Conservation (phyloP, 2,797 vertebrate genomes). For the Thalassophryne amazonica region DNA sequence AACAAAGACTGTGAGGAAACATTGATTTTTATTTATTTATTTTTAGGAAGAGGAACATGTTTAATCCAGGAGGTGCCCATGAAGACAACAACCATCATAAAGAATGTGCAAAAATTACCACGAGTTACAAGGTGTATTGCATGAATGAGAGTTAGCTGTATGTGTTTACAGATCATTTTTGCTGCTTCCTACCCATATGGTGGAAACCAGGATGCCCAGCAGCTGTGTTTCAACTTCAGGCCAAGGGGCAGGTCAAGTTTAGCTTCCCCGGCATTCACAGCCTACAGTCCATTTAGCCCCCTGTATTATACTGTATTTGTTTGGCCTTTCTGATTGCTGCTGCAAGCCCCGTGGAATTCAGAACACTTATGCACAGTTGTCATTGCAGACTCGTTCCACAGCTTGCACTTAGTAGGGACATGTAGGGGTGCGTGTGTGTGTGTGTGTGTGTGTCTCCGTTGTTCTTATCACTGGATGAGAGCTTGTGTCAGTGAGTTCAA, state of each 20-base stretch:
- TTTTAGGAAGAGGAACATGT: no score
- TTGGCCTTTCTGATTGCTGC: constrained; percentile 69
- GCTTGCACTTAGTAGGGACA: constrained; percentile 26
- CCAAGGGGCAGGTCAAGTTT: constrained; percentile 44
- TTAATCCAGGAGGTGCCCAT: no score
- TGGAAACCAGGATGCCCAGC: constrained; percentile 32
- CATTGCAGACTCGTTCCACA: constrained; percentile 40
- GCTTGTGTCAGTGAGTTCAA: constrained; percentile 27
- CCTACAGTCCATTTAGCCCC: constrained; percentile 39
- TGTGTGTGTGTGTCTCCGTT: constrained; percentile 10
- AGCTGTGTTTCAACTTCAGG: constrained; percentile 24
- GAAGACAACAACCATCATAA: no score
- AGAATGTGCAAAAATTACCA: no score
- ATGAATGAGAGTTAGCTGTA: background rate
- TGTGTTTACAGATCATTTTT: background rate
- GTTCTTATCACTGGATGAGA: background rate
- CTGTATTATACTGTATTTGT: constrained; percentile 63
- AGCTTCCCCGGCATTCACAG: constrained; percentile 39
- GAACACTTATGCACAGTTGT: constrained; percentile 56
- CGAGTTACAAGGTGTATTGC: no score
- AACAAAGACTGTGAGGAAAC: no score
- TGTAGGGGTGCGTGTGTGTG: constrained; percentile 16
- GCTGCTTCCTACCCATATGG: background rate
- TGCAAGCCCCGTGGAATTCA: constrained; percentile 56
- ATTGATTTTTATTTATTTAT: no score